Base-by-base conservation (phyloP, 2,797 vertebrate genomes). In the Poecilia picta region DNA sequence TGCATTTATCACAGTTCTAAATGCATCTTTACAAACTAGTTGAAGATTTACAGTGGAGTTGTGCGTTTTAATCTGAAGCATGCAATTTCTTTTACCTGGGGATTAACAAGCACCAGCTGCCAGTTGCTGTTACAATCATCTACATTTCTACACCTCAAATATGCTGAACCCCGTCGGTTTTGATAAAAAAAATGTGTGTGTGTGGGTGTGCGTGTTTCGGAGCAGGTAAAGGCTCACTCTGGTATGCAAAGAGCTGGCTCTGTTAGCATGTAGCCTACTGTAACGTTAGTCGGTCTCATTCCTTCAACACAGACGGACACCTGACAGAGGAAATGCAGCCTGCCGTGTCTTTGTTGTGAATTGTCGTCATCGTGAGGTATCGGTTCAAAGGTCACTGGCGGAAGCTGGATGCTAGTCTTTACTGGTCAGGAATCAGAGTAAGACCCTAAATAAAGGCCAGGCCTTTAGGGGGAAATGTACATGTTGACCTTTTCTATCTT, bases 211-310 rank as follows among this genome's bases (percentile, higher is more conserved):
- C 7, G 41, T 87, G 75, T 90, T 92, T 94, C 85, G 90, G 77
- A 91, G 87, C 74, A 59, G 70, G 82, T 80, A 8, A 28, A 71
- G 73, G 83, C 86, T 93, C 86, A 73, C 77, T 78, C 71, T 87
- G 82, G 88, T 91, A 91, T 92, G 85, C 90, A 92, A 91, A 92
- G 91, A 95, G 93, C 93, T 93, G 94, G 92, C 93, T 95, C 92
- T 94, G 80, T 84, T 82, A 86, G 86, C 88, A 88, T 87, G 88
- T 83, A 89, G 74, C 77, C 80, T 82, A 68, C 75, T 73, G 80
- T 73, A 73, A 88, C 71, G 70, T 43, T 85, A 80, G 66, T 76
- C 84, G 68, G 81, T 87, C 73, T 86, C 78, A 77, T 80, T 79
- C 74, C 59, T 73, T 73, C 51, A 25, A 68, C 73, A 75, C 66